phyloP scores from a whole-genome alignment of 2,797 vertebrate species.

The Enteromius argenteus region DNA sequence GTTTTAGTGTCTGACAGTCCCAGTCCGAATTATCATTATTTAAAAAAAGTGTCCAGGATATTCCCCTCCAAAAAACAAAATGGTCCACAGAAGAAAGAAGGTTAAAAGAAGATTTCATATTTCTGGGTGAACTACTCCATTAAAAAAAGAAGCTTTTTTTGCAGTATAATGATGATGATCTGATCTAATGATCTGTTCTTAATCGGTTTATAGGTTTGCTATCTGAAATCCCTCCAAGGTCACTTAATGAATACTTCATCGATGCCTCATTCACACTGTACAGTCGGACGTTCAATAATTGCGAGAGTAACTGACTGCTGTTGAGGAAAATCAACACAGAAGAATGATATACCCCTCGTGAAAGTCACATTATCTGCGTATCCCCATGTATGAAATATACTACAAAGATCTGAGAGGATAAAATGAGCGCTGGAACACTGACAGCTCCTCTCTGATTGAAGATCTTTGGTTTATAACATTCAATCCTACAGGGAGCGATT shows the following conservation, averaged over 20 bases:
- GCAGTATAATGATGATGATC: slow-evolving; percentile 11
- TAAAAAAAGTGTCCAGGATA: not conserved
- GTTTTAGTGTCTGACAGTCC: not conserved
- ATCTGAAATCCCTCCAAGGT: slow-evolving; percentile 22
- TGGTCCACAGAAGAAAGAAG: not conserved
- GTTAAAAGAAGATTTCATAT: not conserved
- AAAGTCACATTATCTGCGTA: slow-evolving; percentile 32
- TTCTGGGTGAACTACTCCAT: not conserved
- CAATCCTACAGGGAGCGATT: slow-evolving; percentile 41
- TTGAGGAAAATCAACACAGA: slow-evolving; percentile 29
- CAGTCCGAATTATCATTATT: not conserved
- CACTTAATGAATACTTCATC: slow-evolving; percentile 2
- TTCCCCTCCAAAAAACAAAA: not conserved
- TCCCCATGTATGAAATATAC: slow-evolving; percentile 37
- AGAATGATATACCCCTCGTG: slow-evolving; percentile 4
- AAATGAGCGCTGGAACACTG: slow-evolving; percentile 32
- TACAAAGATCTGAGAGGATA: slow-evolving; percentile 28
- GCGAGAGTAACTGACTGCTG: slow-evolving; percentile 28
- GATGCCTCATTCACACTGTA: not conserved
- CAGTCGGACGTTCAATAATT: slow-evolving; percentile 20
- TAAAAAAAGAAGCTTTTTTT: not conserved
- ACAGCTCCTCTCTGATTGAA: slow-evolving; percentile 47
- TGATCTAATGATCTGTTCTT: not conserved
- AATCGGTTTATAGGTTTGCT: slow-evolving; percentile 25
- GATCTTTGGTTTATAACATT: slow-evolving; percentile 37